Conservation (phyloP, 1,140 invertebrate genomes). For the Bombus balteatus region DNA sequence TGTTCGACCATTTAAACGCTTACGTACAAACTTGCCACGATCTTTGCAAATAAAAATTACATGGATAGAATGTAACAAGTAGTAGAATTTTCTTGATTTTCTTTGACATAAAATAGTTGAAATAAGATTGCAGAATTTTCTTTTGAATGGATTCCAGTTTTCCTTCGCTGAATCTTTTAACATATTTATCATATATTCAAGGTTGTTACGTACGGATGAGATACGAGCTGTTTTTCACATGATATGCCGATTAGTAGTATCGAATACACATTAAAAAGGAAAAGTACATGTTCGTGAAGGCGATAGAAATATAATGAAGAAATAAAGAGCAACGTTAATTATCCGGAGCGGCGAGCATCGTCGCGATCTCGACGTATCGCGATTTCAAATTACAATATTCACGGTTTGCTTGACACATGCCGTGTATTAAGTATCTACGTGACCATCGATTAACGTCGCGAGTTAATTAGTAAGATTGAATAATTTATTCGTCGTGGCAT, state of each 20-base stretch:
- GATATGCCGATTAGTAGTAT: too few species aligned
- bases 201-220: too few species aligned
- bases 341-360: neutral
- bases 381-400: conserved; percentile 3
- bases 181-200: neutral
- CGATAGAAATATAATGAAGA: neutral
- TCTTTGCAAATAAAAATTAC: neutral
- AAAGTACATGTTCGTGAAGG: neutral
- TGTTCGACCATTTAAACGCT: too few species aligned
- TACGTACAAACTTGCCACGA: neutral
- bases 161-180: neutral
- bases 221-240: neutral
- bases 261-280: neutral
- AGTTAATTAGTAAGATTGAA: conserved; percentile 1
- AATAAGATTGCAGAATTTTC: too few species aligned
- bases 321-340: neutral
- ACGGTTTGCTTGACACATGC: neutral
- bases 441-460: neutral
- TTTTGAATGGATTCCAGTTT: neutral
- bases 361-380: neutral
- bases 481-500: neutral
- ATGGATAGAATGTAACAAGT: too few species aligned
- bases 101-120: too few species aligned
- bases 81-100: too few species aligned
- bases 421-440: neutral